phyloP scores from a whole-genome alignment of 2,113 vertebrate species.

The Mus spicilegus region DNA sequence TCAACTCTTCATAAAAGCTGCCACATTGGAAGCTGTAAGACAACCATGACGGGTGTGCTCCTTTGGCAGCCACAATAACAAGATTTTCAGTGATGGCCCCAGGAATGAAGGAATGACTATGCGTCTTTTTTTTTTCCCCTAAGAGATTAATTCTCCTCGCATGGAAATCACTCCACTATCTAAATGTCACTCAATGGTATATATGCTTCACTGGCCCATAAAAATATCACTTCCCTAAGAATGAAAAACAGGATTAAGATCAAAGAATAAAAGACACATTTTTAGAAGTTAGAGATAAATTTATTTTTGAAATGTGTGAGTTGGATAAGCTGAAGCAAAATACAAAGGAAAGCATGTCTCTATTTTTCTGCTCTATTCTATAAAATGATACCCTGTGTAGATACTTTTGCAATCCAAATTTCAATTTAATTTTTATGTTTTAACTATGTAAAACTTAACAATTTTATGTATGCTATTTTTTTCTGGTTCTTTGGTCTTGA shows the following conservation, averaged over 20 bases:
- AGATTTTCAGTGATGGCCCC: not conserved
- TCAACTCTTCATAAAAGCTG: not conserved
- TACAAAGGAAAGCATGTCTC: not conserved
- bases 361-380: not conserved
- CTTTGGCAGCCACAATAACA: constrained; percentile 2
- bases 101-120: not conserved
- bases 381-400: not conserved
- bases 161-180: constrained; percentile 67
- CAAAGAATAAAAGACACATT: constrained; percentile 75
- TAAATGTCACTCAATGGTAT: constrained; percentile 80
- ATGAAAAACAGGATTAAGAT: constrained; percentile 80
- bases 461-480: not conserved
- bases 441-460: not conserved
- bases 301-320: constrained; percentile 68
- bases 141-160: constrained; percentile 75
- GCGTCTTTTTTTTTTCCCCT: not conserved
- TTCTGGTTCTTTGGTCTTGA: not conserved
- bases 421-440: constrained; percentile 43
- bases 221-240: constrained; percentile 76
- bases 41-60: not conserved
- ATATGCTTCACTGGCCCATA: constrained; percentile 79
- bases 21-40: not conserved
- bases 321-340: constrained; percentile 54
- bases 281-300: constrained; percentile 74
- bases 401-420: not conserved